Evolutionary conservation across 2,888 invertebrate species (phyloP), one percentile per base, ranked within the genome.

Genomic region (Adineta ricciae): DNA sequence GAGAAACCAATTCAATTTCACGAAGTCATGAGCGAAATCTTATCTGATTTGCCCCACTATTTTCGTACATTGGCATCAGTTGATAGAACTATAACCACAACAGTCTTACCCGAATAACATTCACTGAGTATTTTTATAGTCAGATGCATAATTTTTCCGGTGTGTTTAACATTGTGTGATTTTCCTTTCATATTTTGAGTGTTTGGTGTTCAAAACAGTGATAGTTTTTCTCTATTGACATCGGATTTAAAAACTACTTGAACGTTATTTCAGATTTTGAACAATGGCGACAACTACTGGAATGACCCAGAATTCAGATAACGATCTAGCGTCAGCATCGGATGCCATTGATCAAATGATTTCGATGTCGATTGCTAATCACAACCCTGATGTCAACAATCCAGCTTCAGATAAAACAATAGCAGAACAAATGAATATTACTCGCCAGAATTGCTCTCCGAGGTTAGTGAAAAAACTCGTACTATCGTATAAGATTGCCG

Each of bases 1-100:
- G 78, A 78, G 41, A 78, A 41, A n/a, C 78, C 78, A 24, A 41
- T 41, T 24, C 78, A 78, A 41, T 78, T 78, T 78, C 78, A 78
- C 41, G 41, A 78, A 38, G 24, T 38, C 1, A 78, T 78, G 41
- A 78, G 41, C 41, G 78, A 78, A 24, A 24, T 78, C 24, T 78
- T 78, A n/a, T n/a, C 24, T 78, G 78, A 78, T 64, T 27, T 64
- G 32, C 64, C 64, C 16, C 32, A 32, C 5, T 2, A 36, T 32
- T 19, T 64, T 64, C 36, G 32, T 32, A 36, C 64, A 64, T 36
- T 64, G 7, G 64, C 64, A 64, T 64, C 64, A 19, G 64, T 3
- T 7, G 64, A 64, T 64, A 27, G 32, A 32, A 64, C 64, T 19
- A 64, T 64, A 32, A 64, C 64, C 32, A 64, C 64, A 32, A 32